These are phyloP conservation scores for Pterocles burchelli DNA, from an alignment of 2,113 vertebrate species.

Conservation along the genomic window DNA sequence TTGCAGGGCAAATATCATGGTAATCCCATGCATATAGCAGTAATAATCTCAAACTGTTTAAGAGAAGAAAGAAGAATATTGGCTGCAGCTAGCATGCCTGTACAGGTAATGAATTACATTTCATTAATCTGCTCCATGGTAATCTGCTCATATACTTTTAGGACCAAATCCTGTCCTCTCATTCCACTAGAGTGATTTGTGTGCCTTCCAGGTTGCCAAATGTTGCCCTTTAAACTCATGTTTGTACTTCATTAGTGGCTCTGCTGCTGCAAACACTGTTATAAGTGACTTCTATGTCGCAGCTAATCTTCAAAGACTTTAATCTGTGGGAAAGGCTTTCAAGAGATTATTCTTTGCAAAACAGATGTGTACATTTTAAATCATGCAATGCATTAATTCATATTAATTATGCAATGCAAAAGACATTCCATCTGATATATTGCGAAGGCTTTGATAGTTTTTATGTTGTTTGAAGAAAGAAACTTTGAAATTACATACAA, in stretches of 20 bases:
- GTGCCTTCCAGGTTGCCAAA: neutral
- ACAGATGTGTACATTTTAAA: constrained; percentile 3
- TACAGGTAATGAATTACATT: constrained; percentile 84
- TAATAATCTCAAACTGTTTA: constrained; percentile 90
- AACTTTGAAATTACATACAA: neutral
- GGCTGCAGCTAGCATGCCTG: constrained; percentile 87
- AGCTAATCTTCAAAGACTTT: constrained; percentile 40
- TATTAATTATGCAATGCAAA: neutral
- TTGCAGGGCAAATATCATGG: constrained; percentile 87
- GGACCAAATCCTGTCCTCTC: neutral
- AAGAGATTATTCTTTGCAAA: constrained; percentile 18
- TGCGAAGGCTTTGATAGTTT: neutral
- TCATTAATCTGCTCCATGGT: neutral
- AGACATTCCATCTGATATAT: neutral
- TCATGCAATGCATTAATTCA: neutral
- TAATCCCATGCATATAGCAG: constrained; percentile 87
- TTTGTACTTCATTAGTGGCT: neutral
- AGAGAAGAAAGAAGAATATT: constrained; percentile 92
- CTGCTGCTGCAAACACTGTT: neutral
- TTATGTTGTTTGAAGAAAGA: neutral
- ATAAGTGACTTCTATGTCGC: neutral
- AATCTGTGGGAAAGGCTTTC: constrained; percentile 5
- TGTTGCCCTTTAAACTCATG: neutral
- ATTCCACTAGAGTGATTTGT: neutral
- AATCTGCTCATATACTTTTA: neutral